Conservation (phyloP, 2,113 vertebrate species). For the Cathartes aura region DNA sequence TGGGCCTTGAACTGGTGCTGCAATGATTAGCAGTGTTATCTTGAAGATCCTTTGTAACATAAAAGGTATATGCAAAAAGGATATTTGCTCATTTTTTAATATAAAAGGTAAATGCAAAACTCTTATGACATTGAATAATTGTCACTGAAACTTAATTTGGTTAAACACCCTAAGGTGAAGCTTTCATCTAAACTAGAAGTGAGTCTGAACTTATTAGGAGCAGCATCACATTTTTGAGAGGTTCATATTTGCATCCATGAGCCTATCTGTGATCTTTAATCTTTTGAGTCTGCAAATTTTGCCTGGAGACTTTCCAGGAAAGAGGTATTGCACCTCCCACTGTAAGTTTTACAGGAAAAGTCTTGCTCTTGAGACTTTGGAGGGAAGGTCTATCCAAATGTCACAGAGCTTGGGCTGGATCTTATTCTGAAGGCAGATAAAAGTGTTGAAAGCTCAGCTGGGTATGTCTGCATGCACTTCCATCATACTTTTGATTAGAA, state of each 20-base stretch:
- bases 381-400: not conserved
- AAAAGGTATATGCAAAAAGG: constrained; percentile 11
- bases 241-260: constrained; percentile 30
- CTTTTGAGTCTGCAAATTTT: constrained; percentile 13
- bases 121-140: constrained; percentile 33
- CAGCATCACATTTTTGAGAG: constrained; percentile 8
- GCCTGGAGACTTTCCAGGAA: constrained; percentile 31
- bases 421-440: not conserved
- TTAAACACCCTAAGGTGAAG: constrained; percentile 13
- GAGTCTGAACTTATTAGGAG: constrained; percentile 17
- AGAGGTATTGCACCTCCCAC: not conserved
- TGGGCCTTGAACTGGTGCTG: not conserved
- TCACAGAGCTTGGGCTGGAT: not conserved
- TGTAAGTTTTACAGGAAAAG: constrained; percentile 9
- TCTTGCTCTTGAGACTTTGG: not conserved
- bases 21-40: not conserved
- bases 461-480: not conserved
- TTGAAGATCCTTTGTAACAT: not conserved
- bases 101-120: constrained; percentile 28
- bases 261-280: constrained; percentile 17
- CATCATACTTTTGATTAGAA: constrained; percentile 37
- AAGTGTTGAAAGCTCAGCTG: constrained; percentile 32
- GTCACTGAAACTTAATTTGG: constrained; percentile 34
- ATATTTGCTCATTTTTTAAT: constrained; percentile 15
- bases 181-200: constrained; percentile 37